A percentile compares a stretch with the other conserved stretches of the same genome.
Conservation (phyloP, 1,140 invertebrate species). For the Zophobas atratus region DNA sequence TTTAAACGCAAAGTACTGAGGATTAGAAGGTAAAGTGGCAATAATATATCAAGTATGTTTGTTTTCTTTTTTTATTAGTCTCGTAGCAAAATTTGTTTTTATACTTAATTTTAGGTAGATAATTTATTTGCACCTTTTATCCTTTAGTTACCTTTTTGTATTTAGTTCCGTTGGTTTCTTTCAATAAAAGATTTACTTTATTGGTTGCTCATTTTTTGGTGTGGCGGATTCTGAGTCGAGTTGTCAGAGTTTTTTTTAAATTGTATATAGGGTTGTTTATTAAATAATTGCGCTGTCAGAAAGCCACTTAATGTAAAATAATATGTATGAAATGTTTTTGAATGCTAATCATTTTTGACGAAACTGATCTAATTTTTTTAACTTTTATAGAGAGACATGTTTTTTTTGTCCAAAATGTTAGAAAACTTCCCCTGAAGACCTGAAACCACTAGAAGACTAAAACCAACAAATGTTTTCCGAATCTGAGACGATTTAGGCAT, state of each 20-base stretch:
- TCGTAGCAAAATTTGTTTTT: constrained; percentile 51
- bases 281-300: too few relatives aligned
- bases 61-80: constrained; percentile 25
- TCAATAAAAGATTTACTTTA: constrained; percentile 49
- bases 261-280: constrained; percentile 20
- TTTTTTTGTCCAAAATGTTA: too few relatives aligned
- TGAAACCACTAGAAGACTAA: too few relatives aligned
- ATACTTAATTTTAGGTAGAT: constrained; percentile 53
- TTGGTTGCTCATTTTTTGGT: constrained; percentile 44
- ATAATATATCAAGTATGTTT: constrained; percentile 45
- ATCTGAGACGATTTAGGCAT: too few relatives aligned
- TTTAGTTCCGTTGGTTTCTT: constrained; percentile 52
- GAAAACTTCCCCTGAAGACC: too few relatives aligned
- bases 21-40: constrained; percentile 59
- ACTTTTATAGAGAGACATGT: too few relatives aligned
- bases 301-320: too few relatives aligned
- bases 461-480: too few relatives aligned
- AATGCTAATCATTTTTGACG: too few relatives aligned
- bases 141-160: constrained; percentile 61
- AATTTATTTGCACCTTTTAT: constrained; percentile 57
- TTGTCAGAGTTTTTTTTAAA: constrained; percentile 22
- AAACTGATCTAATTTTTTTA: too few relatives aligned
- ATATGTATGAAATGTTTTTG: too few relatives aligned
- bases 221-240: constrained; percentile 42
- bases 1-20: constrained; percentile 55